phyloP scores from a whole-genome alignment of 2,797 vertebrate genomes.

The Glyptemys insculpta region DNA sequence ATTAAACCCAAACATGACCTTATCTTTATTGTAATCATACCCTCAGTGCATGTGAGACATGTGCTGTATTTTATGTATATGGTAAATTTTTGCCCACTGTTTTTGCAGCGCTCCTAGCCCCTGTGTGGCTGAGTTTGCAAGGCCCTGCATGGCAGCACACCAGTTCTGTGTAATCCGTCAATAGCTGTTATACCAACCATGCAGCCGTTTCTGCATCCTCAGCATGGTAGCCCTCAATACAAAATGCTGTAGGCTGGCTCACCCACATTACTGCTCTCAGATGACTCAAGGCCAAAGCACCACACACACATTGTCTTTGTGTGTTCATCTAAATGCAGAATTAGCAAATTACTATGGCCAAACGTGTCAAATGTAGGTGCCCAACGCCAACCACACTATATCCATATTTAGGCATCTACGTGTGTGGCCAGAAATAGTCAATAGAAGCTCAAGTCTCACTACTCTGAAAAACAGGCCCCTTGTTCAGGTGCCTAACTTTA shows the following conservation, averaged over 20 bases:
- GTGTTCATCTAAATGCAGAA: not conserved
- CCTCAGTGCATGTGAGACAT: not conserved
- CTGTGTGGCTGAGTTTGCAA: accelerated
- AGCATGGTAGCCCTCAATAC: not conserved
- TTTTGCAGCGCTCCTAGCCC: not conserved
- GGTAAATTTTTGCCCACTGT: not conserved
- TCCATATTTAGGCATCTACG: not conserved
- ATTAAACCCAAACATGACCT: not conserved
- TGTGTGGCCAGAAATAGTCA: not conserved
- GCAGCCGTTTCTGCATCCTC: not conserved
- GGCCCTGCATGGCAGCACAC: accelerated
- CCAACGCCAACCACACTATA: not conserved
- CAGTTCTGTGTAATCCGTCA: not conserved
- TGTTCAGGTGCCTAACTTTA: not conserved
- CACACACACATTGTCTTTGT: accelerated
- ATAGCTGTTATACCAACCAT: not conserved
- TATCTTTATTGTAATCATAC: not conserved
- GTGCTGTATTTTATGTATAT: not conserved
- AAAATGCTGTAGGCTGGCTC: not conserved
- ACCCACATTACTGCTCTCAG: not conserved
- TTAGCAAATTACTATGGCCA: accelerated
- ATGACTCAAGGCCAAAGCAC: not conserved
- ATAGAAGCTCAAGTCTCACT: not conserved
- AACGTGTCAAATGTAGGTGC: not conserved
- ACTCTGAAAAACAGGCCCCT: not conserved